Base-by-base conservation (phyloP, 2,113 vertebrate species). In the Lasiurus cinereus region DNA sequence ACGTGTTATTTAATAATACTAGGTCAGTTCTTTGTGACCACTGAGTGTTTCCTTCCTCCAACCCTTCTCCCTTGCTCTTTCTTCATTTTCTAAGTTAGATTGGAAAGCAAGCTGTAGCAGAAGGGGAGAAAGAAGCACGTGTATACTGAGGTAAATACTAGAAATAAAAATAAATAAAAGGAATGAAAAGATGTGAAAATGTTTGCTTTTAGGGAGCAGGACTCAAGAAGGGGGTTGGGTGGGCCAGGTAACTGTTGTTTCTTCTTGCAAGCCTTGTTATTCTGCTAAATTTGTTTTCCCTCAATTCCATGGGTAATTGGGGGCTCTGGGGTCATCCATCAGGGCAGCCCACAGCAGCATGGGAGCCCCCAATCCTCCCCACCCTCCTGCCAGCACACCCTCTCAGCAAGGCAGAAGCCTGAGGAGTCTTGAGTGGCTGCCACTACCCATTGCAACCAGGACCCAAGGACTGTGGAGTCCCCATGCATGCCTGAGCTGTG, bases 371-470 rank as follows among this genome's bases (percentile, higher is more conserved):
- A 5, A 27, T 4, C 83, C 89, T 0, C 92, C 86, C 79, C 64
- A 39, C 39, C 39, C 39, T 39, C 0, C 36, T 74, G 48, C 89
- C 33, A 22, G 29, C 43, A 15, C 46, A 7, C 0, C 36, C 91
- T 0, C 3, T 33, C 90, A 83, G 89, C 80, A 97, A 98, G 88
- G 0, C 94, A 96, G 62, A 97, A 91, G 88, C 97, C 27, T 29
- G 2, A 3, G 76, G 96, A 7, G 2, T 95, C 12, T 97, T 96
- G 96, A 97, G 95, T 85, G 94, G 96, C 59, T 97, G 94, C 74
- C 96, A 73, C 10, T 83, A 90, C 0, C 6, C 15, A 0, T 21
- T 83, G 2, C 33, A 84, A 0, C 29, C 36, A 73, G 91, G 95
- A 46, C 96, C 13, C 77, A 78, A 4, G 21, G 78, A 89, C 0